These are phyloP conservation scores for Parauchenoglanis punctatus DNA, from an alignment of 2,797 vertebrate species.

Conservation along the genomic window DNA sequence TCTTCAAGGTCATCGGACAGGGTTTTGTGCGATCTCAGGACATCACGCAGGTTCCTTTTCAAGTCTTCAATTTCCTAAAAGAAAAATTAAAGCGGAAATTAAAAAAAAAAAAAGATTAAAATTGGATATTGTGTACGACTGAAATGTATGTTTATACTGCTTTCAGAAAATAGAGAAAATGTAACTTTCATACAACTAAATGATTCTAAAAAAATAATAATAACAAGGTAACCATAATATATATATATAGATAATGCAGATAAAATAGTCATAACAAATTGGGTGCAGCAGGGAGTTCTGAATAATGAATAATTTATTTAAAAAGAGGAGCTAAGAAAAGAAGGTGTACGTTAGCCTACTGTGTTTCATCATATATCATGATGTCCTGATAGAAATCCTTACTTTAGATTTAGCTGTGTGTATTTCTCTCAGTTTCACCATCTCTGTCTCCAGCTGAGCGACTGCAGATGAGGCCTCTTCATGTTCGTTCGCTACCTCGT, in stretches of 20 bases:
- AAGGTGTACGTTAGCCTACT: background rate
- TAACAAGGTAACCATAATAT: background rate
- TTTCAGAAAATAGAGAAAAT: background rate
- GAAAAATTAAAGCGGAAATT: constrained; percentile 29
- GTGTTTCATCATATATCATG: background rate
- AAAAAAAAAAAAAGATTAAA: background rate
- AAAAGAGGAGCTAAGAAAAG: background rate
- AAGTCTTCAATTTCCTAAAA: constrained; percentile 61
- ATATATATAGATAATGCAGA: background rate
- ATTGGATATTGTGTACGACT: background rate
- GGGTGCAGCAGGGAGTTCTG: background rate
- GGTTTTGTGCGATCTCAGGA: constrained; percentile 54
- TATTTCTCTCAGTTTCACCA: constrained; percentile 54
- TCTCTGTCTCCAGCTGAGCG: constrained; percentile 57
- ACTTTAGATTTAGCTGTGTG: constrained; percentile 44
- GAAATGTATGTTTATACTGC: background rate
- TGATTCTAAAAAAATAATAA: background rate
- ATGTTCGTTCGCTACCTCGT: constrained; percentile 65
- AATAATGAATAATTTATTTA: background rate
- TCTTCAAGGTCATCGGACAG: constrained; percentile 57
- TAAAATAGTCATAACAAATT: background rate
- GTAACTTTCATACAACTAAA: background rate
- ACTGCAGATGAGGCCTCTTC: constrained; percentile 56
- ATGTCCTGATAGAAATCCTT: constrained; percentile 12
- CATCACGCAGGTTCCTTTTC: constrained; percentile 42